Conservation (phyloP, 2,113 vertebrate genomes). For the Chaetops frenatus region DNA sequence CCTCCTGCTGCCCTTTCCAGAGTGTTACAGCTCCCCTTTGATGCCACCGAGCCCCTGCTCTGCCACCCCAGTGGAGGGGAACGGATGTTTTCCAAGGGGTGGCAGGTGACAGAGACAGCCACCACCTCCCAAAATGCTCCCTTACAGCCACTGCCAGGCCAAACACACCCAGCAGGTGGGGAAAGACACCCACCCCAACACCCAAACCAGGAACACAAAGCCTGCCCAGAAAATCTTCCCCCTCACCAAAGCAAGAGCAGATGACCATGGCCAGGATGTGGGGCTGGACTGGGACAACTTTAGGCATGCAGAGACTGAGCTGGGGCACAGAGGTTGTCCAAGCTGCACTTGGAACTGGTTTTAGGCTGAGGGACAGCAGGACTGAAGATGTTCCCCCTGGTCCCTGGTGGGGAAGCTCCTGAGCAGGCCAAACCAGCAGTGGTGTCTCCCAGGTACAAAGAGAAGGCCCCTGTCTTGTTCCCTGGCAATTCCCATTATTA, state of each 20-base stretch:
- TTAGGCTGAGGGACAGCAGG: neutral
- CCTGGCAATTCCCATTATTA: neutral
- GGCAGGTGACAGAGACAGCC: neutral
- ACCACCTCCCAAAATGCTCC: neutral
- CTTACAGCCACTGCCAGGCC: neutral
- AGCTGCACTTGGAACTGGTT: neutral
- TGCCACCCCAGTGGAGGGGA: neutral
- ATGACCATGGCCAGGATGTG: neutral
- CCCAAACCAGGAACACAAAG: rapidly evolving
- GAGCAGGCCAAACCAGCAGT: neutral
- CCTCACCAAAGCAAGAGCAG: neutral
- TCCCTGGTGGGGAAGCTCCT: neutral
- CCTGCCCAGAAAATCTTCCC: neutral
- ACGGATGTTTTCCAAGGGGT: neutral
- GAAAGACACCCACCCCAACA: neutral
- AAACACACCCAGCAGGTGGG: rapidly evolving
- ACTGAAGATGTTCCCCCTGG: neutral
- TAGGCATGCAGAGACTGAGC: rapidly evolving
- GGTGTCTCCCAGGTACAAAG: neutral
- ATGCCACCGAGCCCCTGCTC: neutral
- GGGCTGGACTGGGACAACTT: neutral
- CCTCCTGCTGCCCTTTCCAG: neutral
- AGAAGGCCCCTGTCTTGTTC: neutral
- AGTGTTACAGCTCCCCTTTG: neutral
- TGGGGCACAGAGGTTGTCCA: neutral